Base-by-base conservation (phyloP, 2,797 vertebrate species). In the Periophthalmus magnuspinnatus region DNA sequence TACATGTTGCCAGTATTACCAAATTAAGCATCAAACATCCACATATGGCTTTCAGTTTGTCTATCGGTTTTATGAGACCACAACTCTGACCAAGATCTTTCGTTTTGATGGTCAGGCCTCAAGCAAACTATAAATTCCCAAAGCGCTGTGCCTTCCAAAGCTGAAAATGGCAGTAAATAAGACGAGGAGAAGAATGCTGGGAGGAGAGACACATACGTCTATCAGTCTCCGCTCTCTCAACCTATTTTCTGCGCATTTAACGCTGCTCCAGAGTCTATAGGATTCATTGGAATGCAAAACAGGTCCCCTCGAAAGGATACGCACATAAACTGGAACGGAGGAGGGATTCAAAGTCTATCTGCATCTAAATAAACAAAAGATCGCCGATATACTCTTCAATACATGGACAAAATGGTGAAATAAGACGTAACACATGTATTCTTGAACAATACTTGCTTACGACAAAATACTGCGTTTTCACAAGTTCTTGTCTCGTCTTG, bases 261-360 rank as follows among this genome's bases (percentile, higher is more conserved):
- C 73, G 22, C 86, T 67, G 78, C 80, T 90, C 80, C 78, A 75
- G 82, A 79, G 77, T 75, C 76, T 86, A 90, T 84, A 79, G 87
- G 90, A 91, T 89, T 84, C 89, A 83, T 88, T 90, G 88, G 90
- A 91, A 93, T 93, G 91, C 82, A 76, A 83, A 76, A 81, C 63
- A 47, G 91, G 84, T 81, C 86, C 84, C 82, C 76, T 81, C 75
- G 6, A 87, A 91, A 90, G 87, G 88, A 93, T 84, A 88, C 69
- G 79, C 24, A 63, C 85, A 93, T 92, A 86, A 93, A 89, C 87
- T 82, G 87, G 90, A 91, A 71, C 81, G 81, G 74, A 87, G 89
- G 80, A 75, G 84, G 77, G 89, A 87, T 66, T 86, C 71, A 81
- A 81, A 66, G 76, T 79, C 68, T 65, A 70, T 76, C 82, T 80